phyloP scores from a whole-genome alignment of 1,140 invertebrate species.

The Eciton burchellii region DNA sequence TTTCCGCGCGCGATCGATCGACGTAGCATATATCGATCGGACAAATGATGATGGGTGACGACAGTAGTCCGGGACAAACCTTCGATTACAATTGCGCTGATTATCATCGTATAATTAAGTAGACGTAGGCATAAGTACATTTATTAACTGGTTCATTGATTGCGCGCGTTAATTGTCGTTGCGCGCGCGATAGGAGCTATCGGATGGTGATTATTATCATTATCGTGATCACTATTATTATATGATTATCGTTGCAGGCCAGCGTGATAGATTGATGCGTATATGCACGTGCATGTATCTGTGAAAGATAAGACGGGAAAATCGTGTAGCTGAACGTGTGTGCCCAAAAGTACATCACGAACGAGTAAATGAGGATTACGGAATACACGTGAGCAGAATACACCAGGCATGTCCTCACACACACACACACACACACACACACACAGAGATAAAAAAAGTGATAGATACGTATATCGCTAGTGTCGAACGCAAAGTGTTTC shows the following conservation, averaged over 20 bases:
- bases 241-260: slow-evolving; percentile 31
- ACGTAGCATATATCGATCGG: background rate
- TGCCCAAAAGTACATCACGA: background rate
- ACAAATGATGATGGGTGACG: background rate
- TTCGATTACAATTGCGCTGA: slow-evolving; percentile 64
- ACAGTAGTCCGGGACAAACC: background rate
- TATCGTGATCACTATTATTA: slow-evolving; percentile 34
- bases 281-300: slow-evolving; percentile 52
- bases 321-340: background rate
- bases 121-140: slow-evolving; percentile 75
- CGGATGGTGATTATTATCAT: slow-evolving; percentile 34
- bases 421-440: background rate
- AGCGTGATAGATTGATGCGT: slow-evolving; percentile 34
- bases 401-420: too few species aligned
- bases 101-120: slow-evolving; percentile 71
- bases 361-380: background rate
- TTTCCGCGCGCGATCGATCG: slow-evolving; percentile 29
- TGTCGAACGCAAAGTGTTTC: too few species aligned
- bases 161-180: slow-evolving; percentile 60
- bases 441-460: background rate
- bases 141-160: slow-evolving; percentile 73
- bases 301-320: slow-evolving; percentile 53
- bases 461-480: too few species aligned
- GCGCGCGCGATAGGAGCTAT: slow-evolving; percentile 18
- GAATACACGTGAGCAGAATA: too few species aligned